A percentile compares a stretch with the other conserved stretches of the same genome.
These are phyloP conservation scores for Abramis brama DNA, from an alignment of 2,113 vertebrate species.

Conservation along the genomic window DNA sequence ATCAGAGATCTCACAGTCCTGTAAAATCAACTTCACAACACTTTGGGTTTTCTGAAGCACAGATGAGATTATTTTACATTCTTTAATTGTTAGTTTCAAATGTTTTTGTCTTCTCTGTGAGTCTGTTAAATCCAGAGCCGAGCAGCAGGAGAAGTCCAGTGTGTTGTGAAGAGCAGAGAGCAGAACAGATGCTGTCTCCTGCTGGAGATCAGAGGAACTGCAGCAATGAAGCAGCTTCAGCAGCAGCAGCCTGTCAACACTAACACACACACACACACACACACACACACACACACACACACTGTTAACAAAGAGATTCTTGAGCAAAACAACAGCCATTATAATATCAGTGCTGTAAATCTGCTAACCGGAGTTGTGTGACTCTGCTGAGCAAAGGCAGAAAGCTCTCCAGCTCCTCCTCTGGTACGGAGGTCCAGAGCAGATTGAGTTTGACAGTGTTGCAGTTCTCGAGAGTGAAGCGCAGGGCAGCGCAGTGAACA, in stretches of 20 bases:
- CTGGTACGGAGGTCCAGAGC: conserved; percentile 57
- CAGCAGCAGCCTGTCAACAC: conserved; percentile 58
- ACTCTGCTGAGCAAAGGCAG: conserved; percentile 47
- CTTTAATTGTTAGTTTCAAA: conserved; percentile 15
- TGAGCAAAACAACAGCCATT: not conserved
- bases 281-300: not conserved
- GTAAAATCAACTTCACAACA: conserved; percentile 40
- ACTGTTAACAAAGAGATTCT: not conserved
- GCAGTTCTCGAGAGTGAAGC: conserved; percentile 54
- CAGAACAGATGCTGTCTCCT: conserved; percentile 47
- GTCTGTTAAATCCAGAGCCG: conserved; percentile 47
- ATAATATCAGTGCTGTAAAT: not conserved
- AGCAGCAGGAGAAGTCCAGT: conserved; percentile 58
- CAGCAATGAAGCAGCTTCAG: conserved; percentile 53
- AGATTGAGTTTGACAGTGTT: conserved; percentile 52
- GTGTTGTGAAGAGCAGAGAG: conserved; percentile 54
- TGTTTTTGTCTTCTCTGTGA: not conserved
- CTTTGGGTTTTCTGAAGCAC: conserved; percentile 30
- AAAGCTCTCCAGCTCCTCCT: conserved; percentile 36
- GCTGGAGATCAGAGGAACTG: conserved; percentile 43
- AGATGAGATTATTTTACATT: conserved; percentile 45
- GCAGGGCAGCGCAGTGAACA: conserved; percentile 48
- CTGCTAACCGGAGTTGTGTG: conserved; percentile 43
- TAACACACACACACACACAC: not conserved
- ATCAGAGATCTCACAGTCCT: conserved; percentile 47